Percentiles rank a stretch among this genome's conserved stretches.
Evolutionary conservation across 1,140 invertebrate genomes (phyloP).

Genomic region (Xylocopa sonorina): DNA sequence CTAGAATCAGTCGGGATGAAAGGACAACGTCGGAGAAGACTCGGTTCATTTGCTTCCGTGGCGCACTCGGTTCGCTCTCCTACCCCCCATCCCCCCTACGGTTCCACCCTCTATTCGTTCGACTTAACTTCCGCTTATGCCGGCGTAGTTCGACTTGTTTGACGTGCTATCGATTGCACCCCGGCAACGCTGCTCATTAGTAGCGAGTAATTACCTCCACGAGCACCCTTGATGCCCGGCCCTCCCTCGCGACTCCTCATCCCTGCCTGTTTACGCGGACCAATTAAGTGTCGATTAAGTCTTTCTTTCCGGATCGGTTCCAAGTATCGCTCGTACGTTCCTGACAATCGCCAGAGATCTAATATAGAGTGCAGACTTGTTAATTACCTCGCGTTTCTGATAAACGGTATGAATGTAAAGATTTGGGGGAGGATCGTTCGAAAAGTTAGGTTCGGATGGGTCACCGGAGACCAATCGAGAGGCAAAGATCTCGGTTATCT

Average conservation of each 20-base stretch:
- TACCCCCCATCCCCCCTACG: not conserved
- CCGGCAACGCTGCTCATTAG: constrained; percentile 53
- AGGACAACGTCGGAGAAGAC: constrained; percentile 46
- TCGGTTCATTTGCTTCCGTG: constrained; percentile 55
- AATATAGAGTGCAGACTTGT: no score
- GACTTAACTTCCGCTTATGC: constrained; percentile 54
- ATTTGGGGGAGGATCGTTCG: not conserved
- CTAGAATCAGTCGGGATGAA: constrained; percentile 47
- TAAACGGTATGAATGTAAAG: not conserved
- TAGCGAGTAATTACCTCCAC: constrained; percentile 56
- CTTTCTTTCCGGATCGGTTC: constrained; percentile 21
- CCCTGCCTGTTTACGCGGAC: constrained; percentile 24
- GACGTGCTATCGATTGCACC: constrained; percentile 55
- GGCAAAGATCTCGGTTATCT: not conserved
- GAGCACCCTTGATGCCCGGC: constrained; percentile 51
- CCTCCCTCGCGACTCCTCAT: not conserved
- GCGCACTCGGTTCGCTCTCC: not conserved
- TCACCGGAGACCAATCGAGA: not conserved
- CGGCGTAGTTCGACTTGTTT: constrained; percentile 46
- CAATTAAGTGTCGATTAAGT: constrained; percentile 44
- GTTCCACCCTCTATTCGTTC: not conserved
- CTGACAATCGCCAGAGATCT: not conserved
- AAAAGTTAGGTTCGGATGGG: not conserved
- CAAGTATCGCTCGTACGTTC: not conserved
- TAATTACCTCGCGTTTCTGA: not conserved